These are phyloP conservation scores for Sceliomorpha sp. DNA, from an alignment of 2,888 invertebrate species.

Conservation along the genomic window DNA sequence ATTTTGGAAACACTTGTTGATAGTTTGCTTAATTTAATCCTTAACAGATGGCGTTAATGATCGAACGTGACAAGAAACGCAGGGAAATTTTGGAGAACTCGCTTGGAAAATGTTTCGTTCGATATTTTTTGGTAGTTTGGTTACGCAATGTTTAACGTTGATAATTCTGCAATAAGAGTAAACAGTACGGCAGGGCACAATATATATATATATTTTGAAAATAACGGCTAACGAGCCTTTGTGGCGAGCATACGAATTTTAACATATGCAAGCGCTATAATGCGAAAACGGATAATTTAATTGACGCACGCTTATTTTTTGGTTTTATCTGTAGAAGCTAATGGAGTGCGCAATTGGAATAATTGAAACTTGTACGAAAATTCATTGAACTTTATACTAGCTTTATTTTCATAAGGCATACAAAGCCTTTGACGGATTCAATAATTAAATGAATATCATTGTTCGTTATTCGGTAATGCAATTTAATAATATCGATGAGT, in stretches of 20 bases:
- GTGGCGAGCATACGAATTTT: conserved; percentile 27
- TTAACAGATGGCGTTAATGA: too few relatives aligned
- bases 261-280: conserved; percentile 26
- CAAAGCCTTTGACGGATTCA: conserved; percentile 40
- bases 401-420: conserved; percentile 43
- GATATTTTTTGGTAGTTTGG: too few relatives aligned
- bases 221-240: conserved; percentile 17
- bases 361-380: conserved; percentile 45
- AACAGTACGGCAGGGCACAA: too few relatives aligned
- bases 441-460: conserved; percentile 39
- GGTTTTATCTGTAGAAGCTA: conserved; percentile 44
- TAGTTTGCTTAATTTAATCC: too few relatives aligned
- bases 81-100: too few relatives aligned
- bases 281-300: conserved; percentile 33
- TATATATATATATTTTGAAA: too few relatives aligned
- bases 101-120: too few relatives aligned
- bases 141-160: too few relatives aligned
- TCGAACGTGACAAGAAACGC: too few relatives aligned
- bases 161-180: too few relatives aligned
- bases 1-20: too few relatives aligned
- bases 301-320: conserved; percentile 32
- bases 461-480: conserved; percentile 27
- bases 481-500: conserved; percentile 37
- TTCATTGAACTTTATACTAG: conserved; percentile 39
- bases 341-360: conserved; percentile 47